Evolutionary conservation across 1,140 invertebrate genomes (phyloP), one percentile per base, ranked within the genome.

Genomic region (Drosophila bipectinata): DNA sequence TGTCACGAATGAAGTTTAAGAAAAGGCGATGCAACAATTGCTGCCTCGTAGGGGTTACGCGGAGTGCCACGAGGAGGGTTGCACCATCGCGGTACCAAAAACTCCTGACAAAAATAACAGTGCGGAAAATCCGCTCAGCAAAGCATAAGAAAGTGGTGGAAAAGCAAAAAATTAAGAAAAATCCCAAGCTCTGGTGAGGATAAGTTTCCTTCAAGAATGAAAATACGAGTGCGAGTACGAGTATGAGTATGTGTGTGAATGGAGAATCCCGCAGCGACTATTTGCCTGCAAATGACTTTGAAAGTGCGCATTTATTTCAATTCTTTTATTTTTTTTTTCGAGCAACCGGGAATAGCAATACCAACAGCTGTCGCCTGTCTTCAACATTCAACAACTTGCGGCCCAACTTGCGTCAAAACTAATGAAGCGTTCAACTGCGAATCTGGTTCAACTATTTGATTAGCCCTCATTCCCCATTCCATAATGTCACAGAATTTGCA

Each of bases 211-310:
- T 58, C n/a, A 9, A 18, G 44, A 60, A 18, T 26, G 26, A 9
- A 52, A 45, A 18, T 34, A 44, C 10, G 9, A 4, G 47, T 37
- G 5, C 34, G 32, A 4, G 47, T 28, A 28, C 34, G 24, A 4
- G 47, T 28, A 28, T 28, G 26, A 28, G 26, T 45, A 39, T 57
- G 26, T 52, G 5, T 26, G 28, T 8, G 60, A 44, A 37, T 39
- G 52, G 48, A 72, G 68, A 54, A 32, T 67, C 64, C 72, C 63
- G 57, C 64, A 53, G 75, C 44, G 66, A 77, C 73, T 72, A 80
- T 81, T 80, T 81, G 78, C 77, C 77, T 77, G 77, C 77, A 81
- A 81, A 81, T 81, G 72, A 81, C 78, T 80, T 81, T 81, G 77
- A 81, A 81, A 81, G 72, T 67, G 77, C 72, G 77, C 77, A 80